Evolutionary conservation across 2,113 vertebrate genomes (phyloP).

Genomic region (Heloderma charlesbogerti): DNA sequence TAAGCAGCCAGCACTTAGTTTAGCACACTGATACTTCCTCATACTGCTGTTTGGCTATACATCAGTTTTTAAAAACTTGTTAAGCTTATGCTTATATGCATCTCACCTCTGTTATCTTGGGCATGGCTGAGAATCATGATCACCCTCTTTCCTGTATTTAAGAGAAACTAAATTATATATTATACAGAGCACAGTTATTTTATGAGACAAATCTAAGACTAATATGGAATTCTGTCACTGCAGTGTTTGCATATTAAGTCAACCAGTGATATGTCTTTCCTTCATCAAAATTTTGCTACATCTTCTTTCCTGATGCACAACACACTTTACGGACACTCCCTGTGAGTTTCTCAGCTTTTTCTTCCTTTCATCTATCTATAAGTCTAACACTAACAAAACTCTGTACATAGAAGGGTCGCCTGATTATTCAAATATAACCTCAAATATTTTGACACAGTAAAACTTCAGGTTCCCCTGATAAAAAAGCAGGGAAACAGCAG

Average conservation of each 20-base stretch:
- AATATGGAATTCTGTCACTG: neutral
- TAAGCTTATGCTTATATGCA: neutral
- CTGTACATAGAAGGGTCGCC: neutral
- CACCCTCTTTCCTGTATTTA: neutral
- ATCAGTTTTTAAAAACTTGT: neutral
- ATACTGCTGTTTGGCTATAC: neutral
- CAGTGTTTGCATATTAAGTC: neutral
- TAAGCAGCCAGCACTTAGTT: neutral
- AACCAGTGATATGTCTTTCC: neutral
- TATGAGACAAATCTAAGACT: neutral
- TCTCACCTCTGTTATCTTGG: neutral
- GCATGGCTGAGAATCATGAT: neutral
- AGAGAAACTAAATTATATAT: neutral
- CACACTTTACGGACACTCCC: neutral
- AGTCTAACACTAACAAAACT: neutral
- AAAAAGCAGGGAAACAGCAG: neutral
- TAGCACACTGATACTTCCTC: neutral
- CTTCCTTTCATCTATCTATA: neutral
- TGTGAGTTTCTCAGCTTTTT: neutral
- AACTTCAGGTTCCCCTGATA: neutral
- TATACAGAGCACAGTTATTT: neutral
- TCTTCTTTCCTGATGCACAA: neutral
- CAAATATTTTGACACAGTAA: neutral
- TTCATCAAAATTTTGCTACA: neutral
- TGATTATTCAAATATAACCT: neutral